Evolutionary conservation across 2,797 vertebrate genomes (phyloP), one percentile per base, ranked within the genome.

Genomic region (Sylvia borin): DNA sequence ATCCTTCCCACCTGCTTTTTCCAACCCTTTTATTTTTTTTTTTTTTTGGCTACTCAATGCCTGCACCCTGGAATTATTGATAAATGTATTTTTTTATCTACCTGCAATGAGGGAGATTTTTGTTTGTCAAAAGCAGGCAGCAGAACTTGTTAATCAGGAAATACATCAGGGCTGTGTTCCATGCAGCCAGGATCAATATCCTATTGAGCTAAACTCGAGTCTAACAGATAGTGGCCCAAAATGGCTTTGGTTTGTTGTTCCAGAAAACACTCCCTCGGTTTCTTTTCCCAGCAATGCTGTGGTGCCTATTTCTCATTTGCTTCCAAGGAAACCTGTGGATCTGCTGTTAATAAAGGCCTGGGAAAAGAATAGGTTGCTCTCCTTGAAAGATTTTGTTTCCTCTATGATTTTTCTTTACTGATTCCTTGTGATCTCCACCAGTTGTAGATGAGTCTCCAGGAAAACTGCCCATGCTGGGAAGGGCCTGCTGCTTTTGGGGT

Each of bases 81-180:
- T 74, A 79, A 67, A 82, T 9, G 4, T 0, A 11, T 61, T 36
- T 85, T 79, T 57, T 40, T 21, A 38, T 58, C 75, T 72, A 29
- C 53, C 93, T 96, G 97, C 90, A 78, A 36, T 9, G 82, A 94
- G 86, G 96, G 96, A 97, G 91, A 91, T 95, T 90, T 90, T 92
- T 96, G 80, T 93, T 94, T 90, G 89, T 95, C 97, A 93, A 94
- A 98, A 95, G 95, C 93, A 97, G 97, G 90, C 90, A 90, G 96
- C 90, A 95, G 88, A 95, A 97, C 90, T 90, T 96, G 96, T 97
- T 98, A 98, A 98, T 98, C 96, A 97, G 98, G 97, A 94, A 97
- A 97, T 96, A 97, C 97, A 97, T 97, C 96, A 88, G 88, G 86
- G 94, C 97, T 93, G 67, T 83, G 85, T 45, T 93, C 76, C 92